Percentiles rank a stretch among this genome's conserved stretches.
Conservation (phyloP, 2,797 vertebrate genomes). For the Sternarchorhynchus goeldii region DNA sequence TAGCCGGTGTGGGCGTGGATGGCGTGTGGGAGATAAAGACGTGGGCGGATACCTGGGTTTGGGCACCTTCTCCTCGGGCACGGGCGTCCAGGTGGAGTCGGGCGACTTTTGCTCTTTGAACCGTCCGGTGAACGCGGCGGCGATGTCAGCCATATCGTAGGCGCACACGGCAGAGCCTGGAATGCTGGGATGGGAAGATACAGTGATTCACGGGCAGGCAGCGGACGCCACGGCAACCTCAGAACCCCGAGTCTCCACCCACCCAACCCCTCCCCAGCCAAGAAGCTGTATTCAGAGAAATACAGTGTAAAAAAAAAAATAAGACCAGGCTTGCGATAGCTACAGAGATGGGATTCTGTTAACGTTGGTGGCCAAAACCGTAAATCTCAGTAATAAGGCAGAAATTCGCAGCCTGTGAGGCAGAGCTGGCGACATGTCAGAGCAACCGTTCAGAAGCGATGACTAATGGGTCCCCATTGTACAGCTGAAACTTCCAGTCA, state of each 20-base stretch:
- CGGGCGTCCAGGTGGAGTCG: conserved; percentile 97
- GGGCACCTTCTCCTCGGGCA: conserved; percentile 94
- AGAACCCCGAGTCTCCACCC: conserved; percentile 69
- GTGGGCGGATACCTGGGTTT: conserved; percentile 85
- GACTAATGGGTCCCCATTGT: conserved; percentile 58
- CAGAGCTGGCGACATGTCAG: conserved; percentile 40
- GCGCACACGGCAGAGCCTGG: conserved; percentile 97
- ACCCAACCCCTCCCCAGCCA: conserved; percentile 58
- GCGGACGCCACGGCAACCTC: conserved; percentile 65
- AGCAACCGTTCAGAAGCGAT: conserved; percentile 53
- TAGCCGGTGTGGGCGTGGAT: conserved; percentile 16
- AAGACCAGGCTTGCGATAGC: conserved; percentile 70
- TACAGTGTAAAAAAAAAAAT: conserved; percentile 62
- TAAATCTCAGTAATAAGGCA: conserved; percentile 65
- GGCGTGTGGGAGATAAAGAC: conserved; percentile 4
- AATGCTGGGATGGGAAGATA: conserved; percentile 82
- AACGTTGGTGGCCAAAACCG: conserved; percentile 60
- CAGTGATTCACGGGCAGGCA: conserved; percentile 62
- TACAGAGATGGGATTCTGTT: conserved; percentile 66
- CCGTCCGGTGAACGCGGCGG: conserved; percentile 92
- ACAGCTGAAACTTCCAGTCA: conserved; percentile 55
- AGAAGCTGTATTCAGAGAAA: conserved; percentile 58
- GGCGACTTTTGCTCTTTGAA: conserved; percentile 99
- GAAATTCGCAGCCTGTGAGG: conserved; percentile 17
- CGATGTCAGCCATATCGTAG: conserved; percentile 95